Evolutionary conservation across 2,113 vertebrate species (phyloP), one percentile per base, ranked within the genome.

Genomic region (Silurus meridionalis): DNA sequence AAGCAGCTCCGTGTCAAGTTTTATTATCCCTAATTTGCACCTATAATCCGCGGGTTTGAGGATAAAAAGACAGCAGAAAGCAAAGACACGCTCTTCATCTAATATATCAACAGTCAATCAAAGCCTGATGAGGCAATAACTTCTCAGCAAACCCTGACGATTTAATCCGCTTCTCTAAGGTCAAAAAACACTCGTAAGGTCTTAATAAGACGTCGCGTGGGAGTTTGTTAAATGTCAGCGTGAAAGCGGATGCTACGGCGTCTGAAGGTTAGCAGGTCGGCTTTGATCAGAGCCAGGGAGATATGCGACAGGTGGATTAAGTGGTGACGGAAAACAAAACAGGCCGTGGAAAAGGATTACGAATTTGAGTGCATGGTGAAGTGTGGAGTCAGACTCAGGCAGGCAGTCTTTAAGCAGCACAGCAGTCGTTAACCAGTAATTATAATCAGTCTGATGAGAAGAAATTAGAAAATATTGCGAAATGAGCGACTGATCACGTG

Each of bases 121-220:
- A 46, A 67, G 50, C 19, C 3, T 25, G 60, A 74, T 6, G 10
- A 69, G 58, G 83, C 72, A 58, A 82, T 61, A 58, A 78, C 72
- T 64, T 64, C 50, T 23, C 57, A 19, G 21, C 50, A 14, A 85
- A 52, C 50, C 72, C 23, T 23, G 46, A 46, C 53, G n/a, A 84
- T 55, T 89, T 92, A 93, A 94, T 91, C 88, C 69, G 86, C 80
- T 85, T 0, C 82, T 10, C 82, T 82, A 28, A 87, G 60, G 74
- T 85, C 80, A 82, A 58, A 64, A 69, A 37, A 37, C 37, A 75
- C 19, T 78, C 21, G 21, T 4, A 21, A 77, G 67, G 23, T 71
- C 78, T 7, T 82, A 66, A 84, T 83, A 46, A 63, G 69, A 77
- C 19, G 17, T 19, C 61, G 69, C 55, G 72, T 84, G 69, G 85